phyloP scores from a whole-genome alignment of 1,140 invertebrate species.

The Cryptotermes secundus region DNA sequence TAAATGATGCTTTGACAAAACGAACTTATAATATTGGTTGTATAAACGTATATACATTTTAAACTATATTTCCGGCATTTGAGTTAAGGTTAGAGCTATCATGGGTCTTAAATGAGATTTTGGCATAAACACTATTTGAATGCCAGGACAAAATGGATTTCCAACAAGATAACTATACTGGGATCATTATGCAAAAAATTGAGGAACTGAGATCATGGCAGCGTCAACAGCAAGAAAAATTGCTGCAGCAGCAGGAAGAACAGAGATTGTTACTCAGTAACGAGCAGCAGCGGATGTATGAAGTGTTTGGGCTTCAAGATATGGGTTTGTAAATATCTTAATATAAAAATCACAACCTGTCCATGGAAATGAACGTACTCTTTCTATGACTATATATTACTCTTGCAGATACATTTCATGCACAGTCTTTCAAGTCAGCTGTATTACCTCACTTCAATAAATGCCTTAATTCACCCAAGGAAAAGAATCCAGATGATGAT shows the following conservation, averaged over 20 bases:
- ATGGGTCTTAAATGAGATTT: not conserved
- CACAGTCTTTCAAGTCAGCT: too few species aligned
- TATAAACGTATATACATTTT: not conserved
- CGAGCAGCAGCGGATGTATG: slow-evolving; percentile 44
- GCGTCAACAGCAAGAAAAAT: slow-evolving; percentile 42
- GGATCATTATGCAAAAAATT: not conserved
- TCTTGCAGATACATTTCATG: too few species aligned
- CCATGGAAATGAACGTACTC: too few species aligned
- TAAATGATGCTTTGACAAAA: not conserved
- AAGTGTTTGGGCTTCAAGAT: slow-evolving; percentile 42
- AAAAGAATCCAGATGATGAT: too few species aligned
- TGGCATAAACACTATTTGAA: not conserved
- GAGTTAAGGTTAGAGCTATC: too few species aligned
- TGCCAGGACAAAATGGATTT: too few species aligned
- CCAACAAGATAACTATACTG: not conserved
- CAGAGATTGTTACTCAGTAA: slow-evolving; percentile 43
- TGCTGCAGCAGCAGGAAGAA: slow-evolving; percentile 44
- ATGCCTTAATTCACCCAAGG: too few species aligned
- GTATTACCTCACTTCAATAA: too few species aligned
- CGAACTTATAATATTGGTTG: not conserved
- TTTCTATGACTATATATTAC: too few species aligned
- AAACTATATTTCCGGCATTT: not conserved
- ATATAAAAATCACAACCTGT: not conserved
- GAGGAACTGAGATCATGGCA: slow-evolving; percentile 46
- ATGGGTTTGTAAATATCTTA: slow-evolving; percentile 35